Conservation (phyloP, 2,797 vertebrate genomes). For the Cossypha niveicapilla region DNA sequence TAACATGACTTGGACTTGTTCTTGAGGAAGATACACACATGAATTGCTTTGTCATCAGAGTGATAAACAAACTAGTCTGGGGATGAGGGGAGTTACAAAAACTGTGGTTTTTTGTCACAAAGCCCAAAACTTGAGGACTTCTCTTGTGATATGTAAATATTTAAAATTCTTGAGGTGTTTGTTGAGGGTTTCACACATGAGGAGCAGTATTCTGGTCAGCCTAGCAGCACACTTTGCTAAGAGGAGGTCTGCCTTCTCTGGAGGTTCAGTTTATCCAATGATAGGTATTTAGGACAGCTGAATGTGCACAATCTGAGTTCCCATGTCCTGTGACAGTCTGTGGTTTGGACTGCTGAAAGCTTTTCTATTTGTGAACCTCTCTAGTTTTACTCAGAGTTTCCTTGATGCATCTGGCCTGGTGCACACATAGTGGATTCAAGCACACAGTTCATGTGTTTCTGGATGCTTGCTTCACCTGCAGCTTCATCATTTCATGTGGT, state of each 20-base stretch:
- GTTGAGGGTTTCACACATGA: background rate
- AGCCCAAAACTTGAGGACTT: background rate
- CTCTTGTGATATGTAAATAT: background rate
- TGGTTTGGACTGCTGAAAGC: background rate
- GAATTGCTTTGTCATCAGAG: background rate
- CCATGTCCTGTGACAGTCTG: background rate
- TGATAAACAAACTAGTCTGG: background rate
- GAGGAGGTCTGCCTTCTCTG: background rate
- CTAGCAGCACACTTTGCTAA: background rate
- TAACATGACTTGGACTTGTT: background rate
- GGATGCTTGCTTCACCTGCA: background rate
- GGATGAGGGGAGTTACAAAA: background rate
- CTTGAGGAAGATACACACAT: background rate
- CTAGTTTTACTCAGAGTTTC: background rate
- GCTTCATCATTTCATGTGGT: background rate
- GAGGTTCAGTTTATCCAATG: background rate
- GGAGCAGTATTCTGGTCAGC: background rate
- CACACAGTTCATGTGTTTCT: background rate
- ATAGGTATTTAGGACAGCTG: background rate
- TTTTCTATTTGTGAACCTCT: background rate
- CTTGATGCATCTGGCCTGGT: background rate
- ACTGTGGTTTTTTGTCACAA: background rate
- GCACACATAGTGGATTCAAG: background rate
- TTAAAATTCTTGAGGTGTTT: background rate
- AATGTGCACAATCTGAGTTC: accelerated